Evolutionary conservation across 2,113 vertebrate genomes (phyloP).

Genomic region (Ptilorrhoa leucosticta): DNA sequence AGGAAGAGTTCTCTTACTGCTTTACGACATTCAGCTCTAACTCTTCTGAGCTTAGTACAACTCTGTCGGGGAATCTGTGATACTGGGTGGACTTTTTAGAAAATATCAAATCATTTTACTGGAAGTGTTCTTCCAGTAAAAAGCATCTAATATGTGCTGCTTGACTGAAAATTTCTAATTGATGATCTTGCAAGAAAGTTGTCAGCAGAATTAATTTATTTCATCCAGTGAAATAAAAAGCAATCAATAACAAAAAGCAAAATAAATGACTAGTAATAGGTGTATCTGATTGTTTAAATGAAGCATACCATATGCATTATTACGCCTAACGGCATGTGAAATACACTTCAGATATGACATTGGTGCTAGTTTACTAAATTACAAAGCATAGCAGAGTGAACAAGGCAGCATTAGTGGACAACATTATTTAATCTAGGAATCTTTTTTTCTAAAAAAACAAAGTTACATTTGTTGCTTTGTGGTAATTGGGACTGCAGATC

Average conservation of each 20-base stretch:
- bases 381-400: not conserved
- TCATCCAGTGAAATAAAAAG: conserved; percentile 39
- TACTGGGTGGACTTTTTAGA: not conserved
- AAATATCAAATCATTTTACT: not conserved
- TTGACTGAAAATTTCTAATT: not conserved
- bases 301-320: conserved; percentile 49
- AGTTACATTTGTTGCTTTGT: not conserved
- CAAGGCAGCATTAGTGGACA: not conserved
- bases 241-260: conserved; percentile 51
- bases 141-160: not conserved
- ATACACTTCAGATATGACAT: conserved; percentile 1
- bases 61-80: not conserved
- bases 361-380: conserved; percentile 50
- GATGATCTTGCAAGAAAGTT: not conserved
- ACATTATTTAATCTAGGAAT: not conserved
- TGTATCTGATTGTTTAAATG: conserved; percentile 57
- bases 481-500: not conserved
- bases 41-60: not conserved
- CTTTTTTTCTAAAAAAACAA: not conserved
- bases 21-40: not conserved
- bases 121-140: not conserved
- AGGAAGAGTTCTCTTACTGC: not conserved
- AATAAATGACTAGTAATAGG: conserved; percentile 38
- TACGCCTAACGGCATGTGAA: conserved; percentile 46
- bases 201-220: conserved; percentile 37